These are phyloP conservation scores for Batillaria attramentaria DNA, from an alignment of 1,140 invertebrate species.

Conservation along the genomic window DNA sequence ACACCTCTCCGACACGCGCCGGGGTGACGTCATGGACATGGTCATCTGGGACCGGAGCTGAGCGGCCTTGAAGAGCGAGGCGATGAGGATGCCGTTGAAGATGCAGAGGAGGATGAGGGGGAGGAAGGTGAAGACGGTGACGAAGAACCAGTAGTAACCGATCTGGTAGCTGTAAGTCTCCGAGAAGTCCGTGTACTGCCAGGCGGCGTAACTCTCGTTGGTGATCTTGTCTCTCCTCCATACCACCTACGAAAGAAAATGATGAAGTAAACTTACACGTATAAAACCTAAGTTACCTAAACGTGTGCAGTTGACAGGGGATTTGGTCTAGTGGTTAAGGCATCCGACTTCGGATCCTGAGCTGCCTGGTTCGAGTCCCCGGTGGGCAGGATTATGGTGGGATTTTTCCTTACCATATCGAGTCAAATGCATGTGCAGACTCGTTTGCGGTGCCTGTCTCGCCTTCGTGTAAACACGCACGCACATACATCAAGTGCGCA, in stretches of 20 bases:
- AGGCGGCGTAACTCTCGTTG: slow-evolving; percentile 16
- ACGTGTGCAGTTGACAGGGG: neutral
- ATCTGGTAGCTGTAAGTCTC: slow-evolving; percentile 75
- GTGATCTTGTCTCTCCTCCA: neutral
- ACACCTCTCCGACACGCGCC: neutral
- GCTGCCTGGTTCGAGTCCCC: no score
- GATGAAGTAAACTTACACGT: neutral
- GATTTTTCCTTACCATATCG: no score
- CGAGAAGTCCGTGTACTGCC: slow-evolving; percentile 54
- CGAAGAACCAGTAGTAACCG: slow-evolving; percentile 80
- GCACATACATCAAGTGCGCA: no score
- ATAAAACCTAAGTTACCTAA: neutral
- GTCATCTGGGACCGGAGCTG: slow-evolving; percentile 75
- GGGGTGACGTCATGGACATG: slow-evolving; percentile 27
- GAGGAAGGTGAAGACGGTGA: slow-evolving; percentile 79
- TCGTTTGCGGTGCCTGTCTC: no score
- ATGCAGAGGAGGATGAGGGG: slow-evolving; percentile 79
- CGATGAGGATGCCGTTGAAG: slow-evolving; percentile 82
- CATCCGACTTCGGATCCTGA: no score
- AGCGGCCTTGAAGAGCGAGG: slow-evolving; percentile 78
- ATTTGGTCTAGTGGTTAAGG: no score
- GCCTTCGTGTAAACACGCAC: no score
- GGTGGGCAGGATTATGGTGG: no score
- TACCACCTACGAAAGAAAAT: neutral
- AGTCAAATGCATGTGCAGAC: no score